Base-by-base conservation (phyloP, 1,140 invertebrate genomes). In the Helicoverpa armigera region DNA sequence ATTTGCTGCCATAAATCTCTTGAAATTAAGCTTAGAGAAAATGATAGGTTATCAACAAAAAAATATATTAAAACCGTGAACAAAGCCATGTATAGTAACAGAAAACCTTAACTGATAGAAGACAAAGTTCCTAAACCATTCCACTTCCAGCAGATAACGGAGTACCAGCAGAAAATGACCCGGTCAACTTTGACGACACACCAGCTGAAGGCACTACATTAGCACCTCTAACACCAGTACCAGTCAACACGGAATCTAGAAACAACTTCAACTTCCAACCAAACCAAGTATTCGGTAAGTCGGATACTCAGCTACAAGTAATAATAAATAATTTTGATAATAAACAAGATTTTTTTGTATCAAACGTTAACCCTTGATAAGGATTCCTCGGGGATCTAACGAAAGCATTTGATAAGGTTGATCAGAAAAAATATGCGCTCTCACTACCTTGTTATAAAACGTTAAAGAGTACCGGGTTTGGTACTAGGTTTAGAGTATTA, bases 261-360 rank as follows among this genome's bases (percentile, higher is more conserved):
- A 88, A 88, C 48, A 77, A 18, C 81, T 82, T 89, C 76, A 88
- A 91, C 78, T 90, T 91, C 35, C 87, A 86, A 73, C 14, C 79
- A 3, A 67, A 50, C 3, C 69, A 83, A 82, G 56, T 87, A 54
- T 93, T 93, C 87, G 76, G 92, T 92, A 92, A 92, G 82, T 50
- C 60, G 18, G 61, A 29, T 12, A 13, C 13, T 1, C 3, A 35
- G 1, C 35, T 35, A 35, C 35, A 35, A 29, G 31, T 31, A 60
- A 60, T 23, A 4, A 60, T 2, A 60, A 0, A 23, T 14, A 23
- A 29, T 29, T 31, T 60, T 11, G 23, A 23, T 11, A 29, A 60
- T 29, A 60, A 4, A 31, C 10, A 29, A 1, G 23, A 29, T 60
- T 60, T 60, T n/a, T 60, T 3, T 60, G 12, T 13, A 60, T 31